A percentile compares a stretch with the other conserved stretches of the same genome.
These are phyloP conservation scores for Agriopis leucophaearia DNA, from an alignment of 2,888 invertebrate species.

Conservation along the genomic window DNA sequence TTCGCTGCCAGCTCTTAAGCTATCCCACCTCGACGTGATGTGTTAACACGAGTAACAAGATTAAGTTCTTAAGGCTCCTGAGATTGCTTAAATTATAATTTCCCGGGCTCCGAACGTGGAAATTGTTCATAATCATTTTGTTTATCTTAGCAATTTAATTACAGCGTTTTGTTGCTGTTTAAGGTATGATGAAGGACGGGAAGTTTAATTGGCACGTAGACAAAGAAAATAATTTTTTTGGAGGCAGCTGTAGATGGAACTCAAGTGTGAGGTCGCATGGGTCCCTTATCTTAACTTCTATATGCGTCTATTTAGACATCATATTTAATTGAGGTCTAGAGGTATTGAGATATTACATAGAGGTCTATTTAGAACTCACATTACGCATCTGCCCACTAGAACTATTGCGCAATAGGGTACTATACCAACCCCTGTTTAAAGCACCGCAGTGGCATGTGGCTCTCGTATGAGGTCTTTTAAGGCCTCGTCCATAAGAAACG, in stretches of 20 bases:
- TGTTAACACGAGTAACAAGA: conserved; percentile 50
- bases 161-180: conserved; percentile 40
- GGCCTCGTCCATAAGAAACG: not conserved
- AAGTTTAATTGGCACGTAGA: not conserved
- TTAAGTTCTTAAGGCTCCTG: conserved; percentile 36
- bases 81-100: conserved; percentile 54
- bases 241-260: not conserved
- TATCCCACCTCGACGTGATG: conserved; percentile 38
- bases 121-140: conserved; percentile 50
- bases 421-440: too few relatives aligned
- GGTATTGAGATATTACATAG: too few relatives aligned
- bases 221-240: too few relatives aligned
- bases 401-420: too few relatives aligned
- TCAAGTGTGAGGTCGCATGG: not conserved
- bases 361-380: too few relatives aligned
- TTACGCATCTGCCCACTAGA: too few relatives aligned
- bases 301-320: not conserved
- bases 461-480: too few relatives aligned
- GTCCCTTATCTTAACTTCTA: not conserved
- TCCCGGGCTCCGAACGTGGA: conserved; percentile 52
- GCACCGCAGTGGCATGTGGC: too few relatives aligned
- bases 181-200: conserved; percentile 34
- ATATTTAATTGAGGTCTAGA: not conserved
- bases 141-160: conserved; percentile 50
- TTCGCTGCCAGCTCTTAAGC: conserved; percentile 10